phyloP scores from a whole-genome alignment of 1,140 invertebrate species.

The Ectropis grisescens region DNA sequence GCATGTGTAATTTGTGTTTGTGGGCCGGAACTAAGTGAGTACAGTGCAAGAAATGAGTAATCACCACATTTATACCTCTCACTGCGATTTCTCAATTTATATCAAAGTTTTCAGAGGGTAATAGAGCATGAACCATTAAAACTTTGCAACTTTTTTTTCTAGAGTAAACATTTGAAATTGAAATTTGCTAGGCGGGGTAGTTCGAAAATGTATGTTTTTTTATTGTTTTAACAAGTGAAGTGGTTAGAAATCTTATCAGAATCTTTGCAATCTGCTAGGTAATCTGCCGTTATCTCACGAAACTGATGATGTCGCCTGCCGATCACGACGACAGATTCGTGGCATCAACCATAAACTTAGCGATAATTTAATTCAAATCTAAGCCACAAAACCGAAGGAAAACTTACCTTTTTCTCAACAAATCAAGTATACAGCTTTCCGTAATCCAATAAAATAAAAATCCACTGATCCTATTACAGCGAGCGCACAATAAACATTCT shows the following conservation, averaged over 20 bases:
- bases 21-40: too few species aligned
- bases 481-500: conserved; percentile 60
- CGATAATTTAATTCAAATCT: conserved; percentile 3
- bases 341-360: conserved; percentile 20
- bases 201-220: not conserved
- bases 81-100: conserved; percentile 40
- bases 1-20: too few species aligned
- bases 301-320: conserved; percentile 25
- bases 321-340: conserved; percentile 44
- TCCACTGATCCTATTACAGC: conserved; percentile 59
- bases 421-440: conserved; percentile 50
- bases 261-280: conserved; percentile 47
- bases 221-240: not conserved
- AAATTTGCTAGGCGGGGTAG: not conserved
- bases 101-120: conserved; percentile 39
- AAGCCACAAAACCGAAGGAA: conserved; percentile 9
- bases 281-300: conserved; percentile 59
- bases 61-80: conserved; percentile 27
- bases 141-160: too few species aligned
- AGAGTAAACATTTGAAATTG: not conserved
- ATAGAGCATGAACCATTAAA: conserved; percentile 34
- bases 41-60: conserved; percentile 28
- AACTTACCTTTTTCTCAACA: conserved; percentile 43
- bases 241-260: conserved; percentile 48
- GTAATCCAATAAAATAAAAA: conserved; percentile 63